Base-by-base conservation (phyloP, 2,113 vertebrate species). In the Glaucomys volans region DNA sequence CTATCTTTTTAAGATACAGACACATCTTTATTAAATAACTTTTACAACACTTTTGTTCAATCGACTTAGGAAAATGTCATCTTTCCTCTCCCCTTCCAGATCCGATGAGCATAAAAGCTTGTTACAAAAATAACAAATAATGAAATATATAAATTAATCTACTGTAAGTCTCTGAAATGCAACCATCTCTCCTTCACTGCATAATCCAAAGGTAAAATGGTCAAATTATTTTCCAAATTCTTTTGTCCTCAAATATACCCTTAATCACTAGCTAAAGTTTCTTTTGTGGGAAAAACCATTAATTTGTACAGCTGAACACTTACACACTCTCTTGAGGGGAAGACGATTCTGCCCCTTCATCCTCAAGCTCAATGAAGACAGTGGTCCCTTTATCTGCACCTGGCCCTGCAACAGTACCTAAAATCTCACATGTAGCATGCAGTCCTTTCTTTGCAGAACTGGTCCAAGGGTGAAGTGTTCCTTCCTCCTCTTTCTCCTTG, bases 401-500 rank as follows among this genome's bases (percentile, higher is more conserved):
- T 5, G 5, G 6, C n/a, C 69, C n/a, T n/a, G 35, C 16, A 30
- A 2, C 17, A 17, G 20, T 8, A 20, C 28, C 14, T 20, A 32
- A 17, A 81, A 11, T 2, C 67, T 37, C 69, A 83, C 26, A 57
- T 44, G 59, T 14, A 52, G 18, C 7, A 17, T 42, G 54, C 16
- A 75, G 87, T 77, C 50, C 30, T 76, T 13, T 71, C 26, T 76
- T 69, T 50, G 66, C 42, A 82, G 42, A 4, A 5, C 0, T 5
- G 24, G 42, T 66, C 26, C 22, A 3, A 67, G 4, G 22, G 28
- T 35, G 18, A 44, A 75, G 10, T 5, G 18, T 89, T 80, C 97
- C n/a, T 96, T 97, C 47, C 97, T 93, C 57, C 95, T 90, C 93
- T 97, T 50, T 97, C 96, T 76, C 96, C 97, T 16, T n/a, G 95